Evolutionary conservation across 1,140 invertebrate genomes (phyloP).

Genomic region (Acyrthosiphon pisum): DNA sequence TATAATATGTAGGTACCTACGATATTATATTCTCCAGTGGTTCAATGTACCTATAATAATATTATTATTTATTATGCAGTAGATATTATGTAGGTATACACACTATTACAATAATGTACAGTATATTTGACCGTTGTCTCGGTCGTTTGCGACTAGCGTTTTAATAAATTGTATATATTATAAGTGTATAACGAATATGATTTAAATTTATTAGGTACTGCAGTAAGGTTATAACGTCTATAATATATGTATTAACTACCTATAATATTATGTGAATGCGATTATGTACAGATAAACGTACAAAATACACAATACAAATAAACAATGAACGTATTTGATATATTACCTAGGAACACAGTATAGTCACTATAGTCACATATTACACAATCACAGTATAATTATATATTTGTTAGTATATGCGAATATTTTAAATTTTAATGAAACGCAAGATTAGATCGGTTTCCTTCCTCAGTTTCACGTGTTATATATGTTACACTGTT

Average conservation of each 20-base stretch:
- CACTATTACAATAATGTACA: neutral
- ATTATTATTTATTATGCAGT: neutral
- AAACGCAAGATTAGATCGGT: neutral
- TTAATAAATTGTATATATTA: neutral
- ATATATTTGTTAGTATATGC: neutral
- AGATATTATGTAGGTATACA: too few species aligned
- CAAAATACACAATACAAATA: neutral
- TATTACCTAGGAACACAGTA: neutral
- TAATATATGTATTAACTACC: too few species aligned
- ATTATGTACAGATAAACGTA: neutral
- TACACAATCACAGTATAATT: neutral
- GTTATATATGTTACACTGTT: neutral
- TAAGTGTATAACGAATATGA: neutral
- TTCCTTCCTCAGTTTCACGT: slow-evolving; percentile 12
- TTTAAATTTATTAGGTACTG: neutral
- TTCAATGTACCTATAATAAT: neutral
- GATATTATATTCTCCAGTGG: neutral
- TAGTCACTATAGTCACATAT: neutral
- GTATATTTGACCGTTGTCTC: neutral
- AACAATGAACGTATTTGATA: neutral
- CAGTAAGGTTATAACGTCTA: neutral
- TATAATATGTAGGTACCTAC: neutral
- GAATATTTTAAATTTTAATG: slow-evolving; percentile 1
- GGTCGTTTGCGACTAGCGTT: neutral
- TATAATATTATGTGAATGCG: neutral